Percentiles rank a stretch among this genome's conserved stretches.
These are phyloP conservation scores for Anas capensis DNA, from an alignment of 2,797 vertebrate genomes.

Conservation along the genomic window DNA sequence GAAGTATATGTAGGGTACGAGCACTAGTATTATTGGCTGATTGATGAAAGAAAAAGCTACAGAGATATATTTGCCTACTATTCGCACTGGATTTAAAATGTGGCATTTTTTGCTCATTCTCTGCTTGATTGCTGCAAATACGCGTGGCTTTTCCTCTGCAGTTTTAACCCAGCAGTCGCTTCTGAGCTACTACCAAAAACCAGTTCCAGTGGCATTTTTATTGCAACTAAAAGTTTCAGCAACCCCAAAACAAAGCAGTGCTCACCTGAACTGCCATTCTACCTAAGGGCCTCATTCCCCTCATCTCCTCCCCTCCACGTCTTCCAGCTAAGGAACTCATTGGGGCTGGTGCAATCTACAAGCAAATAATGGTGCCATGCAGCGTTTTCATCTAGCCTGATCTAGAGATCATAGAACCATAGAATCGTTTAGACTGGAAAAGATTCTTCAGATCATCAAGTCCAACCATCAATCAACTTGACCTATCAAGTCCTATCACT, in stretches of 20 bases:
- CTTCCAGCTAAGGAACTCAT: neutral
- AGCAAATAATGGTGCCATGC: neutral
- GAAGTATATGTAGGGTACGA: neutral
- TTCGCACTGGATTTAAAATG: neutral
- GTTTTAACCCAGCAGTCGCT: constrained; percentile 11
- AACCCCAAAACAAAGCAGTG: neutral
- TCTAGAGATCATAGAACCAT: neutral
- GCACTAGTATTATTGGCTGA: neutral
- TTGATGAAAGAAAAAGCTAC: neutral
- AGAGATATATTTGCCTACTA: neutral
- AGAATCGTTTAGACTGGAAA: neutral
- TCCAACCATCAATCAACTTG: neutral
- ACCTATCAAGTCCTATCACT: neutral
- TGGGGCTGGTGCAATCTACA: neutral
- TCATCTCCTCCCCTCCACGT: fast-evolving
- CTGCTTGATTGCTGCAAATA: neutral
- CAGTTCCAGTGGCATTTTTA: neutral
- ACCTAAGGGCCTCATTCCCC: neutral
- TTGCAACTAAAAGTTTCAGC: neutral
- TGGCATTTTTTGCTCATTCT: neutral
- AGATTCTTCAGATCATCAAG: neutral
- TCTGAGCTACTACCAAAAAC: neutral
- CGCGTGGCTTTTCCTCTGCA: neutral
- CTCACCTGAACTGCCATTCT: neutral
- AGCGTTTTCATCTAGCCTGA: neutral